These are phyloP conservation scores for Leptothorax acervorum DNA, from an alignment of 2,888 invertebrate species.

Conservation along the genomic window DNA sequence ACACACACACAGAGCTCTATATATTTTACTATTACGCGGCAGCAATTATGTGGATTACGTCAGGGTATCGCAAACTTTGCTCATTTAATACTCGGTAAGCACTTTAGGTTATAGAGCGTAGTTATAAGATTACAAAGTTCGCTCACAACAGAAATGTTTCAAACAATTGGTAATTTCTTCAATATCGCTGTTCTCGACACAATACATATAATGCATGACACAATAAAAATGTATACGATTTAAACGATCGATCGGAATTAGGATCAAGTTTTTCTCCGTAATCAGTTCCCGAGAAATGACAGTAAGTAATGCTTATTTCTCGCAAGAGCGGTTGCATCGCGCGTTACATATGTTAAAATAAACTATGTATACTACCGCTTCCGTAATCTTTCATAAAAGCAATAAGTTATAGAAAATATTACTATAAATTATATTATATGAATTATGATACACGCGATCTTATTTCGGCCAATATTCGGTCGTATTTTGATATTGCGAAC, in stretches of 20 bases:
- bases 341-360: background rate
- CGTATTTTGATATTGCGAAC: background rate
- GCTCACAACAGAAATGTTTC: background rate
- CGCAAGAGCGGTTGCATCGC: background rate
- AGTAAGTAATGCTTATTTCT: background rate
- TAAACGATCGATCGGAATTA: background rate
- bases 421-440: background rate
- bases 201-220: background rate
- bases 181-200: background rate
- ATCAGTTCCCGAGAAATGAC: background rate
- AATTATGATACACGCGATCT: background rate
- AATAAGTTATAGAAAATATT: background rate
- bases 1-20: background rate
- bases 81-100: background rate
- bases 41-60: background rate
- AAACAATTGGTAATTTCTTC: background rate
- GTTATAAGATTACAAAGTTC: background rate
- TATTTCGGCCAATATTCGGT: background rate
- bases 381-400: background rate
- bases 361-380: background rate
- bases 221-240: background rate
- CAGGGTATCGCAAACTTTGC: background rate
- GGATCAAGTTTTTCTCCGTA: background rate
- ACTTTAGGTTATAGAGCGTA: background rate
- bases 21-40: slow-evolving; percentile 2